Evolutionary conservation across 2,888 invertebrate genomes (phyloP).

Genomic region (Willowsia nigromaculata): DNA sequence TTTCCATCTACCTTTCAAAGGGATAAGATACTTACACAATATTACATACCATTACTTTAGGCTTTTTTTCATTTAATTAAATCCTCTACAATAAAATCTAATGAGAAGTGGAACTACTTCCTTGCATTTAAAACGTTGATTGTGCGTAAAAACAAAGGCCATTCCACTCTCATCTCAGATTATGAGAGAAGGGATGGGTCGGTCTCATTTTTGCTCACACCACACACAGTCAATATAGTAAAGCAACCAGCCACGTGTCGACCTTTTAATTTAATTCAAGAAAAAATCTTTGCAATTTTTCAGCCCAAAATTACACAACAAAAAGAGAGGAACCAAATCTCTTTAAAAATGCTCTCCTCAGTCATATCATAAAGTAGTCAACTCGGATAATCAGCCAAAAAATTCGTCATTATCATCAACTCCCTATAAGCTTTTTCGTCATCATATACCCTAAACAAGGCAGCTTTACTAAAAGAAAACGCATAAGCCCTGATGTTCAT

Average conservation of each 20-base stretch:
- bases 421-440: background rate
- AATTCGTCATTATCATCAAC: background rate
- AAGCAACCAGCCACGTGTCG: background rate
- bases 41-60: too few relatives aligned
- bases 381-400: background rate
- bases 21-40: too few relatives aligned
- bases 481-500: background rate
- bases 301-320: conserved; percentile 18
- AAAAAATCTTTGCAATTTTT: background rate
- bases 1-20: too few relatives aligned
- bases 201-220: too few relatives aligned
- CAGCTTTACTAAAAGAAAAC: background rate
- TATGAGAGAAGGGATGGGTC: background rate
- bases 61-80: too few relatives aligned
- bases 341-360: background rate
- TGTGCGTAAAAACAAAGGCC: background rate
- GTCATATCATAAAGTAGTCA: conserved; percentile 15
- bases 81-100: background rate
- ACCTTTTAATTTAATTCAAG: conserved; percentile 12
- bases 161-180: too few relatives aligned
- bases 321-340: too few relatives aligned
- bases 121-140: background rate
- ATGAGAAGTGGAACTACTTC: background rate
- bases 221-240: too few relatives aligned
- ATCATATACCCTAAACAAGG: background rate